Percentiles rank a stretch among this genome's conserved stretches.
These are phyloP conservation scores for Chinchilla lanigera DNA, from an alignment of 2,113 vertebrate genomes.

Conservation along the genomic window DNA sequence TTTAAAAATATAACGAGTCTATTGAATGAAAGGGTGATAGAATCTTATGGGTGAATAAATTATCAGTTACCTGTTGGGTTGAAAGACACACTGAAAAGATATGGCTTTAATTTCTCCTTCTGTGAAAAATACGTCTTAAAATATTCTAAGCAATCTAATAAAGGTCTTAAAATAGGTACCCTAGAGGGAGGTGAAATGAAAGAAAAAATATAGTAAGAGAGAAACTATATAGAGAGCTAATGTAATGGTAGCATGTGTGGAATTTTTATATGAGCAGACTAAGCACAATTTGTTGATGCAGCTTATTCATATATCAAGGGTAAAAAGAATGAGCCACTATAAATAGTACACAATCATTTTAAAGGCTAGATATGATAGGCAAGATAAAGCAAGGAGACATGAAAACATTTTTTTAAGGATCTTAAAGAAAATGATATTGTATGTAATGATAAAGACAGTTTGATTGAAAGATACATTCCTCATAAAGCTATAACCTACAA, in stretches of 20 bases:
- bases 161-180: neutral
- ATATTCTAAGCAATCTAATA: neutral
- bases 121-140: constrained; percentile 23
- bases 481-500: constrained; percentile 3
- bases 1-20: neutral
- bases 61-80: neutral
- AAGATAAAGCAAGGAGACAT: neutral
- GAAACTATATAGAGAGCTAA: neutral
- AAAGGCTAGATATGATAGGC: neutral
- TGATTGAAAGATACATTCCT: constrained; percentile 14
- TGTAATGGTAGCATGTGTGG: neutral
- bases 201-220: neutral
- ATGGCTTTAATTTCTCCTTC: neutral
- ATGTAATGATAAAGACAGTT: neutral
- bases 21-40: neutral
- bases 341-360: neutral
- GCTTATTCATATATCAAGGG: neutral
- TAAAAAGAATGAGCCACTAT: neutral
- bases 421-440: constrained; percentile 9
- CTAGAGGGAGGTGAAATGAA: neutral
- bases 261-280: neutral
- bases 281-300: neutral
- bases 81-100: neutral
- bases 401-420: neutral
- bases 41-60: neutral